These are phyloP conservation scores for Calameuta pallipes DNA, from an alignment of 2,888 invertebrate genomes.

Conservation along the genomic window DNA sequence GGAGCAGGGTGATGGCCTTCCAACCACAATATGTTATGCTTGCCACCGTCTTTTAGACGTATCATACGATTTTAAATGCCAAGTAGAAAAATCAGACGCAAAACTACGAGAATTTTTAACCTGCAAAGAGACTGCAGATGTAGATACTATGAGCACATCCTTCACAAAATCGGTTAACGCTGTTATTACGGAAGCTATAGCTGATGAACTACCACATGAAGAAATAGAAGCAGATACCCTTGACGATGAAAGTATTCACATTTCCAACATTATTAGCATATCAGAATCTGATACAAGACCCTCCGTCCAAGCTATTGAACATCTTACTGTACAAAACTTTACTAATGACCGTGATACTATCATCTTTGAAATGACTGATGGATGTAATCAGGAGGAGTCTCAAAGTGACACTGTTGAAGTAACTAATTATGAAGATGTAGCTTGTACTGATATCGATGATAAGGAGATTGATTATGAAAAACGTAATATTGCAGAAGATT, in stretches of 20 bases:
- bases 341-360: slow-evolving; percentile 21
- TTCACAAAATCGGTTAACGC: slow-evolving; percentile 27
- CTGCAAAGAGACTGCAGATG: slow-evolving; percentile 18
- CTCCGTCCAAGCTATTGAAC: slow-evolving; percentile 13
- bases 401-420: not conserved
- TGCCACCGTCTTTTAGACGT: slow-evolving; percentile 51
- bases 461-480: slow-evolving; percentile 4
- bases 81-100: slow-evolving; percentile 53
- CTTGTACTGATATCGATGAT: not conserved
- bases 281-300: not conserved
- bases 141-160: slow-evolving; percentile 19
- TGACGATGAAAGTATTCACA: not conserved
- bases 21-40: slow-evolving; percentile 46
- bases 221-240: slow-evolving; percentile 7
- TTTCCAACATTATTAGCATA: not conserved
- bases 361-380: slow-evolving; percentile 25
- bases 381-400: not conserved
- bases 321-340: slow-evolving; percentile 23
- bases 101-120: slow-evolving; percentile 46
- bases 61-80: slow-evolving; percentile 54
- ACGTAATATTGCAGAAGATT: not conserved
- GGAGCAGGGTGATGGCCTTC: slow-evolving; percentile 56
- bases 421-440: not conserved
- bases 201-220: slow-evolving; percentile 27
- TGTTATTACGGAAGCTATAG: slow-evolving; percentile 32